Evolutionary conservation across 2,888 invertebrate species (phyloP).

Genomic region (Philereme transversata): DNA sequence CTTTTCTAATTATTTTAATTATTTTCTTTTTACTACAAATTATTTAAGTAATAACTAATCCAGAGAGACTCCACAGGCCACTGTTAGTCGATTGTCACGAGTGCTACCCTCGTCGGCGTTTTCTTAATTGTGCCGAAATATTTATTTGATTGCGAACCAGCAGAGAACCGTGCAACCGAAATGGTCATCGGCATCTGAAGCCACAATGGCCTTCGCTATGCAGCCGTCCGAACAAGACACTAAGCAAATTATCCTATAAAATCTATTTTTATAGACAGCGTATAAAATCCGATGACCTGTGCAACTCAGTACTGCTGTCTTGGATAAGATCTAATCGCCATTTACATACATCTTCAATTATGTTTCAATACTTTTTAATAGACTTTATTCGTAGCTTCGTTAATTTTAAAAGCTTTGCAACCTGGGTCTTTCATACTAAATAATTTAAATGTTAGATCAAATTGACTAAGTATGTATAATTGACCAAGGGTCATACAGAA

Average conservation of each 20-base stretch:
- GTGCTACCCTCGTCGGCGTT: conserved; percentile 81
- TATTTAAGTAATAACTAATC: conserved; percentile 40
- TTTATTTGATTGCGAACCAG: conserved; percentile 83
- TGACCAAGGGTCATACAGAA: not conserved
- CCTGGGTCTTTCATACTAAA: not conserved
- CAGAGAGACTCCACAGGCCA: conserved; percentile 57
- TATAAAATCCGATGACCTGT: conserved; percentile 35
- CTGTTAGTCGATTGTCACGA: conserved; percentile 75
- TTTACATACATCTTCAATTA: conserved; percentile 28
- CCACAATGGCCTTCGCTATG: conserved; percentile 68
- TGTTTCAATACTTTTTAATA: conserved; percentile 23
- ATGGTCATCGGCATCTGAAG: conserved; percentile 80
- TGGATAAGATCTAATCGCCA: conserved; percentile 27
- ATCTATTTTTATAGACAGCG: conserved; percentile 51
- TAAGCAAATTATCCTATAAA: conserved; percentile 59
- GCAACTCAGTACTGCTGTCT: conserved; percentile 27
- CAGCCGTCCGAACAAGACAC: conserved; percentile 48
- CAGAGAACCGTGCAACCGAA: conserved; percentile 78
- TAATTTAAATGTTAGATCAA: not conserved
- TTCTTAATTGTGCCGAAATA: conserved; percentile 85
- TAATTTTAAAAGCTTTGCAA: conserved; percentile 4
- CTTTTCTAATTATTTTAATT: too few relatives aligned
- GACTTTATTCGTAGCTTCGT: conserved; percentile 8
- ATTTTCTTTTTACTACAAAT: conserved; percentile 1
- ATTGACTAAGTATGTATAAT: not conserved